A percentile compares a stretch with the other conserved stretches of the same genome.
Conservation (phyloP, 2,113 vertebrate species). For the Camelus dromedarius region DNA sequence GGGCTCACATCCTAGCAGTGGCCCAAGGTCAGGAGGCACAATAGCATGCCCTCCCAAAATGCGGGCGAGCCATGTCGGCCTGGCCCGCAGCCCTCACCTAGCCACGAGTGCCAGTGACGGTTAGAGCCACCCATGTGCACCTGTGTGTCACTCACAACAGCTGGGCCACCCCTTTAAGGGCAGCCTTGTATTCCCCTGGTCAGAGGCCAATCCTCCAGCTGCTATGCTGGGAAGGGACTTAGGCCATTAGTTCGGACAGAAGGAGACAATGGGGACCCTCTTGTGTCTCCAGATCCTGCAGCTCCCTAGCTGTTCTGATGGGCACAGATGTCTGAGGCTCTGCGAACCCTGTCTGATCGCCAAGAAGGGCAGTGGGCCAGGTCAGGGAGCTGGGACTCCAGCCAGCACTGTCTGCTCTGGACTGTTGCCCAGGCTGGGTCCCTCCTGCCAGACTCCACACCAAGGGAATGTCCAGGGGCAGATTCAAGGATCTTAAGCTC, state of each 20-base stretch:
- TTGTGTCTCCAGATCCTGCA: slow-evolving; percentile 69
- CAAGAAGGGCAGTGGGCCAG: slow-evolving; percentile 79
- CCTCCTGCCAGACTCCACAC: slow-evolving; percentile 68
- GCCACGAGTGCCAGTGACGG: not conserved
- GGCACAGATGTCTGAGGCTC: slow-evolving; percentile 72
- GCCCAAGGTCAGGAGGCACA: not conserved
- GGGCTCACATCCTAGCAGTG: not conserved
- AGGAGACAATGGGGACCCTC: slow-evolving; percentile 75
- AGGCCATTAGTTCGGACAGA: slow-evolving; percentile 67
- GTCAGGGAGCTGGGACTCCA: slow-evolving; percentile 68
- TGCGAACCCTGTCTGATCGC: slow-evolving; percentile 67
- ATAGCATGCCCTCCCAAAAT: not conserved
- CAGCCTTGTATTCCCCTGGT: slow-evolving; percentile 69
- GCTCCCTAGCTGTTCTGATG: slow-evolving; percentile 57
- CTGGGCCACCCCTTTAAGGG: slow-evolving; percentile 65
- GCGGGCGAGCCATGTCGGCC: not conserved
- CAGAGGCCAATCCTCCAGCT: slow-evolving; percentile 71
- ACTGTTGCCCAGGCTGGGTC: slow-evolving; percentile 61
- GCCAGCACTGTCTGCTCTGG: slow-evolving; percentile 69
- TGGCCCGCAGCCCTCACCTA: not conserved
- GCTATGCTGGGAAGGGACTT: slow-evolving; percentile 71
- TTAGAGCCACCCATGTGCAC: slow-evolving; percentile 2
- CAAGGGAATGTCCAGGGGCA: slow-evolving; percentile 73
- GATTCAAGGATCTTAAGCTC: slow-evolving; percentile 60
- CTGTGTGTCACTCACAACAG: slow-evolving; percentile 54